These are phyloP conservation scores for Phocoena phocoena DNA, from an alignment of 2,113 vertebrate species.

Conservation along the genomic window DNA sequence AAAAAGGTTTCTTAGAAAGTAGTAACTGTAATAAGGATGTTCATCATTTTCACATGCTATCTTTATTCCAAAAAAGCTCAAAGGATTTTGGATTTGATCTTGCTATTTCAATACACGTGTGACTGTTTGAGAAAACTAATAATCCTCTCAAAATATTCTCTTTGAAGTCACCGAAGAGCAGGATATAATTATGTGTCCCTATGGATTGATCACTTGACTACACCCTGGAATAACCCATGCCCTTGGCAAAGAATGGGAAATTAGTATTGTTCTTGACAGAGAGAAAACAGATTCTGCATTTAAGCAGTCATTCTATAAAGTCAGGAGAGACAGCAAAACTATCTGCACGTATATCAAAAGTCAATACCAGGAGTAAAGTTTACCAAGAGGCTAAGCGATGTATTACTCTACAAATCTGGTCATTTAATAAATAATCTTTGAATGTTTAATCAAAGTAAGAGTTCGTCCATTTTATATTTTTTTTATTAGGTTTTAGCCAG, in stretches of 20 bases:
- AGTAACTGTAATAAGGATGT: constrained; percentile 38
- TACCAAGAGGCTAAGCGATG: not conserved
- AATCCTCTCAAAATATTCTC: constrained; percentile 53
- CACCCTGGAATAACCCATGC: constrained; percentile 21
- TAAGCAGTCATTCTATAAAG: not conserved
- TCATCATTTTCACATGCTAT: constrained; percentile 34
- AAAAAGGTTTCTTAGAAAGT: constrained; percentile 45
- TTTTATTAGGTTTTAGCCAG: not conserved
- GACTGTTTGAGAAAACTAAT: constrained; percentile 56
- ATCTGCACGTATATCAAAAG: not conserved
- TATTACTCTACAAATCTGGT: not conserved
- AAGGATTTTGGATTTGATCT: constrained; percentile 62
- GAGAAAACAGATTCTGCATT: not conserved
- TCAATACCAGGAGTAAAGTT: not conserved
- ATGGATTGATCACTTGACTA: constrained; percentile 18
- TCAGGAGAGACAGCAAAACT: not conserved
- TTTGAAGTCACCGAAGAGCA: constrained; percentile 55
- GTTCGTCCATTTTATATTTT: not conserved
- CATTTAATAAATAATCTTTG: not conserved
- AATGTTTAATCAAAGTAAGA: not conserved
- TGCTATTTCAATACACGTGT: constrained; percentile 37
- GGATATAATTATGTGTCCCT: constrained; percentile 14
- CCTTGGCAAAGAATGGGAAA: constrained; percentile 33
- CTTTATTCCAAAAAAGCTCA: constrained; percentile 41
- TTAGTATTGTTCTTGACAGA: not conserved